phyloP scores from a whole-genome alignment of 2,113 vertebrate genomes.

The Passer domesticus region DNA sequence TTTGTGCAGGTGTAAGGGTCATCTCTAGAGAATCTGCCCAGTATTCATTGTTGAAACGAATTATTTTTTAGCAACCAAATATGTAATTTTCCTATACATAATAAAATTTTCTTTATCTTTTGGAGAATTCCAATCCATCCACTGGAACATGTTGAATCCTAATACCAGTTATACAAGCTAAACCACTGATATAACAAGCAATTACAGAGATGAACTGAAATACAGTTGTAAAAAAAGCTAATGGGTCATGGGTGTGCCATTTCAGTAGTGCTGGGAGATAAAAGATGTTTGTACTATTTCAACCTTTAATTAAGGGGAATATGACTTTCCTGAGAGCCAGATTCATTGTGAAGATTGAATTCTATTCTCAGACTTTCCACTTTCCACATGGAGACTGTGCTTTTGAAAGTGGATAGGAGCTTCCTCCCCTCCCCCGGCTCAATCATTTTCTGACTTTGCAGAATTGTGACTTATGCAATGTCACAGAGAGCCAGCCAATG shows the following conservation, averaged over 20 bases:
- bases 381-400: background rate
- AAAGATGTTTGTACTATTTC: conserved; percentile 24
- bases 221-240: conserved; percentile 15
- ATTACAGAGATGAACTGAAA: conserved; percentile 12
- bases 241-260: background rate
- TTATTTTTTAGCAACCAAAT: conserved; percentile 4
- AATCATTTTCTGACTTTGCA: conserved; percentile 52
- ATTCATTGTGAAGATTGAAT: background rate
- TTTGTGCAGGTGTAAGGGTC: background rate
- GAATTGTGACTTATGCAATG: conserved; percentile 36
- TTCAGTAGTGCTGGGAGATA: conserved; percentile 8
- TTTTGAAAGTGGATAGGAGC: background rate
- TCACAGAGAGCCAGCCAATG: background rate
- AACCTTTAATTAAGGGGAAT: conserved; percentile 4
- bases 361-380: conserved; percentile 2
- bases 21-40: background rate
- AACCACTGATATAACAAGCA: conserved; percentile 22
- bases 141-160: background rate
- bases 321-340: background rate
- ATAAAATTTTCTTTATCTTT: background rate
- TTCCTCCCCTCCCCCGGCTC: background rate
- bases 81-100: background rate
- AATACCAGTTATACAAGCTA: background rate
- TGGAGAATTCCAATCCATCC: background rate
- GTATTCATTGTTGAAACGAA: background rate